Percentiles rank a stretch among this genome's conserved stretches.
Conservation (phyloP, 2,888 invertebrate species). For the Adineta ricciae region DNA sequence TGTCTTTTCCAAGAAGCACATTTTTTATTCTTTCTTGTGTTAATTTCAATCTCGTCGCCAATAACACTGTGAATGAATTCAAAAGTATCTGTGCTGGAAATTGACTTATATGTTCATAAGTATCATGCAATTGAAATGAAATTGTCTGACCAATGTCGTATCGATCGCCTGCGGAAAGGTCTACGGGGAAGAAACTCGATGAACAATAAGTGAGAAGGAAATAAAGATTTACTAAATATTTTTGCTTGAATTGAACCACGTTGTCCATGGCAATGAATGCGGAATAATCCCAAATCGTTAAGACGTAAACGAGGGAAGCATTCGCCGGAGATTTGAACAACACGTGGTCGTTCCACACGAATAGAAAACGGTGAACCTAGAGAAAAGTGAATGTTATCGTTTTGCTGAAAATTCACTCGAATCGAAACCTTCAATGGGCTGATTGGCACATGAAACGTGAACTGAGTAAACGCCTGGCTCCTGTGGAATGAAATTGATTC, state of each 20-base stretch:
- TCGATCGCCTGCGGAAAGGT: constrained; percentile 1
- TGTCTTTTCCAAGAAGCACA: not conserved
- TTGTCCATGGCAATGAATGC: constrained; percentile 9
- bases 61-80: not conserved
- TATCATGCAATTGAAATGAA: not conserved
- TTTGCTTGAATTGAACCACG: not conserved
- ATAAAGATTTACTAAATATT: not conserved
- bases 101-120: not conserved
- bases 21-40: not conserved
- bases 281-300: not conserved
- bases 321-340: not conserved
- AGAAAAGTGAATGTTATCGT: not conserved
- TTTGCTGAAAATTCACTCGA: not conserved
- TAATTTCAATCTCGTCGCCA: not conserved
- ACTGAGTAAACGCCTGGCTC: not conserved
- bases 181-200: not conserved
- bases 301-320: constrained; percentile 16
- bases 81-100: not conserved
- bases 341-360: not conserved
- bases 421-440: not conserved
- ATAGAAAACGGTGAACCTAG: not conserved
- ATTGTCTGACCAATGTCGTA: not conserved
- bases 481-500: constrained; percentile 9
- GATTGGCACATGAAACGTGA: not conserved
- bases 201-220: no score